Percentiles rank a stretch among this genome's conserved stretches.
These are phyloP conservation scores for Antennarius striatus DNA, from an alignment of 2,113 vertebrate genomes.

Conservation along the genomic window DNA sequence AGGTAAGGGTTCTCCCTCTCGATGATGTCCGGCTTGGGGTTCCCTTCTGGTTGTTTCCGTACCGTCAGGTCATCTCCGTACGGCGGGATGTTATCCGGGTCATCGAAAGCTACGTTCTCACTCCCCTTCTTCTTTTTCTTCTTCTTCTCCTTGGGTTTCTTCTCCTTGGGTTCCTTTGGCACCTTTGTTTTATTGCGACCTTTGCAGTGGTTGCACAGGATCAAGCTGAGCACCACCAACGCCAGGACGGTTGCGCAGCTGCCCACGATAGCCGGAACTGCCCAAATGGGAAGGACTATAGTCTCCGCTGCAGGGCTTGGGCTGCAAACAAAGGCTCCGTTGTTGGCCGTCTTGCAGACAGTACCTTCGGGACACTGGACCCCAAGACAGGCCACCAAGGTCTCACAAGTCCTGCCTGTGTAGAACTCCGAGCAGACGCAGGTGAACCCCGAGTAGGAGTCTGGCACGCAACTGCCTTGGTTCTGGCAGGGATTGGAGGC, in stretches of 20 bases:
- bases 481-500: conserved; percentile 90
- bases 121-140: conserved; percentile 99
- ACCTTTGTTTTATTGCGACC: conserved; percentile 82
- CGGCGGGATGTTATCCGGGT: conserved; percentile 93
- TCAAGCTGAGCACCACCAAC: conserved; percentile 90
- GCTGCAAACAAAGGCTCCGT: conserved; percentile 83
- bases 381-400: conserved; percentile 88
- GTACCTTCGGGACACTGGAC: conserved; percentile 85
- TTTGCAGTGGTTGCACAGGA: conserved; percentile 93
- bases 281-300: conserved; percentile 91
- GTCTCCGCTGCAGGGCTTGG: conserved; percentile 68
- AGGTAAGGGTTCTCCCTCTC: conserved; percentile 97
- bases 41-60: conserved; percentile 95
- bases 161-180: conserved; percentile 84
- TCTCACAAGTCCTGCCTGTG: conserved; percentile 86
- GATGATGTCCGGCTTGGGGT: conserved; percentile 96
- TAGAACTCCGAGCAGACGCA: conserved; percentile 89
- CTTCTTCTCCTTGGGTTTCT: conserved; percentile 92
- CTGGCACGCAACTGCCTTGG: conserved; percentile 90
- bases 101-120: conserved; percentile 94
- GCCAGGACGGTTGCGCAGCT: conserved; percentile 91
- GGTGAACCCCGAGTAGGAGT: conserved; percentile 78
- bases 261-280: conserved; percentile 94
- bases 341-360: conserved; percentile 77
- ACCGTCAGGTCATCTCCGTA: conserved; percentile 95